Evolutionary conservation across 2,888 invertebrate genomes (phyloP), one percentile per base, ranked within the genome.

Genomic region (Venusia cambrica): DNA sequence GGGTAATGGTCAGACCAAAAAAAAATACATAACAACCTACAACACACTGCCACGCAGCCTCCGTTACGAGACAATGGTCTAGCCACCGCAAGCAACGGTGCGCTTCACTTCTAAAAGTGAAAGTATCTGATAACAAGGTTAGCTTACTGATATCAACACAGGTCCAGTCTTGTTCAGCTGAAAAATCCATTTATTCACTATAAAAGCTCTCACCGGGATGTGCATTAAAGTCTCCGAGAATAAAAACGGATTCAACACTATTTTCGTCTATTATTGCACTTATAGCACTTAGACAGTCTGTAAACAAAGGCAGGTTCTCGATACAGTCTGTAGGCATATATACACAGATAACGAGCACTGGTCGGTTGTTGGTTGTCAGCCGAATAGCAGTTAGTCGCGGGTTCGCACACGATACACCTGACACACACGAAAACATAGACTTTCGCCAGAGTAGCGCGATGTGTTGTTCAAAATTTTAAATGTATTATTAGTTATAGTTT

Each of bases 381-480:
- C 31, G 36, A 2, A 48, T 35, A 5, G 39, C 48, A 1, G 19
- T 4, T 2, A 48, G 1, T 2, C 48, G 35, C 2, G 6, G 31
- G 37, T 29, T 29, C 6, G 16, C 12, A 27, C 48, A 48, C 17
- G 27, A 4, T 8, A 48, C 35, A 0, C 43, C 24, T 4, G 24
- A 10, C 1, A 45, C 45, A 4, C 17, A 31, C 3, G 12, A 6
- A 28, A 45, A 48, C 1, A 6, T 19, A 2, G 16, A 21, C 13
- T 38, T 42, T n/a, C 42, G 20, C 42, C 42, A 46, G 1, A 39
- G 19, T 2, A 42, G 9, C 7, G 41, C 45, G 3, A 31, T n/a
- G n/a, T n/a, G n/a, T n/a, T n/a, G n/a, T n/a, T n/a, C n/a, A n/a
- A n/a, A n/a, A n/a, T n/a, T n/a, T n/a, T n/a, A n/a, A n/a, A n/a